Evolutionary conservation across 92 coral and sea anemone species (phyloP).

Genomic region (Montipora capitata): DNA sequence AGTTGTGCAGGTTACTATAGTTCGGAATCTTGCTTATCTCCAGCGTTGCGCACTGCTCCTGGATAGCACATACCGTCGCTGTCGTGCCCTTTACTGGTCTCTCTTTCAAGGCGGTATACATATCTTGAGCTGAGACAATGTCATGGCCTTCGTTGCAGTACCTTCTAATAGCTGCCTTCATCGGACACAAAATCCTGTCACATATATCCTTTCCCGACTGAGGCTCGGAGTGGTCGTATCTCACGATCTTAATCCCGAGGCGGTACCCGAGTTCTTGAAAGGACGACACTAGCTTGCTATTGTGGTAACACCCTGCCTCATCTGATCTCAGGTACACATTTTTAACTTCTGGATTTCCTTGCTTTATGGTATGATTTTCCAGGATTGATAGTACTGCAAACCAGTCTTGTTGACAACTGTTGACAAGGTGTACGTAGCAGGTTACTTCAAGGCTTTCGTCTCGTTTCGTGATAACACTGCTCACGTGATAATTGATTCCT

Average conservation of each 20-base stretch:
- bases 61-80: no score
- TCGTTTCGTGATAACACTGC: slow-evolving; percentile 58
- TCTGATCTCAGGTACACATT: slow-evolving; percentile 51
- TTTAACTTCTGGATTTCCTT: not conserved
- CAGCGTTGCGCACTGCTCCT: no score
- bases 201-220: slow-evolving; percentile 57
- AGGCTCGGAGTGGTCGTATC: slow-evolving; percentile 71
- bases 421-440: slow-evolving; percentile 52
- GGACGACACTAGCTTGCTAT: slow-evolving; percentile 57
- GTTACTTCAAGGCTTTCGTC: slow-evolving; percentile 46
- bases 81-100: no score
- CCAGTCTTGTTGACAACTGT: slow-evolving; percentile 51
- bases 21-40: no score
- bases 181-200: slow-evolving; percentile 9
- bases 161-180: no score
- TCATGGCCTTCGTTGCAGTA: no score
- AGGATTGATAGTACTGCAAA: slow-evolving; percentile 53
- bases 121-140: no score
- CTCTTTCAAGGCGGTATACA: no score
- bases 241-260: slow-evolving; percentile 32
- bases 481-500: slow-evolving; percentile 69
- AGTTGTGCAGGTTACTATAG: no score
- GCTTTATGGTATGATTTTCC: slow-evolving; percentile 28
- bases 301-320: slow-evolving; percentile 73
- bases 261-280: slow-evolving; percentile 54